phyloP scores from a whole-genome alignment of 2,113 vertebrate species.

The Todiramphus saurophagus region DNA sequence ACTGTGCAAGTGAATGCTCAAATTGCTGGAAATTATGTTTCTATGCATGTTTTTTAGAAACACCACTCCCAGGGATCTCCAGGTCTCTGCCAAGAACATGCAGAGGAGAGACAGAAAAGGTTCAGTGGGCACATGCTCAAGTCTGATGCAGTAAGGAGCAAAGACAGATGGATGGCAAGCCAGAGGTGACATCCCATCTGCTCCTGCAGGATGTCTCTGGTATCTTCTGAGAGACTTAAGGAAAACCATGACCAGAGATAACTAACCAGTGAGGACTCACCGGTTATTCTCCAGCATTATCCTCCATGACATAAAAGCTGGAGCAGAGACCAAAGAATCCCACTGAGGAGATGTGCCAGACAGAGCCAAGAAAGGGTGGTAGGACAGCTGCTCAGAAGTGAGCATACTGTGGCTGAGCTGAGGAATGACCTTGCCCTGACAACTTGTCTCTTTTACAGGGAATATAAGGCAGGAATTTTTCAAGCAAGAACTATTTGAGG shows the following conservation, averaged over 20 bases:
- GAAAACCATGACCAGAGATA: neutral
- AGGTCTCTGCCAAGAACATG: constrained; percentile 18
- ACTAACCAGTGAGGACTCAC: neutral
- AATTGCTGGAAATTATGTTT: neutral
- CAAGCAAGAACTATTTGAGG: neutral
- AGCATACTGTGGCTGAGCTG: neutral
- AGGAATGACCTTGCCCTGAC: neutral
- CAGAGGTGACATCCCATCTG: constrained; percentile 37
- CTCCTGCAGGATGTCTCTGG: neutral
- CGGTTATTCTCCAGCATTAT: neutral
- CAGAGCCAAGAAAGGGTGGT: neutral
- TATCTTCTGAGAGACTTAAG: neutral
- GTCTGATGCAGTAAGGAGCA: neutral
- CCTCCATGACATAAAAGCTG: neutral
- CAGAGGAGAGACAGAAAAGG: constrained; percentile 12
- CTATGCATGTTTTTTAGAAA: constrained; percentile 9
- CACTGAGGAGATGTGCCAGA: neutral
- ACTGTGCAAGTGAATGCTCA: neutral
- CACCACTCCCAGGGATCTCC: neutral
- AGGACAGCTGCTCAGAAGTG: neutral
- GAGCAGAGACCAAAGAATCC: neutral
- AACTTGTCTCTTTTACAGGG: neutral
- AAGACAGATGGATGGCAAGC: neutral
- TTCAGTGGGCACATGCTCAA: neutral
- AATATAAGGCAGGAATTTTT: neutral